phyloP scores from a whole-genome alignment of 2,888 invertebrate species.

The Apotomis betuletana region DNA sequence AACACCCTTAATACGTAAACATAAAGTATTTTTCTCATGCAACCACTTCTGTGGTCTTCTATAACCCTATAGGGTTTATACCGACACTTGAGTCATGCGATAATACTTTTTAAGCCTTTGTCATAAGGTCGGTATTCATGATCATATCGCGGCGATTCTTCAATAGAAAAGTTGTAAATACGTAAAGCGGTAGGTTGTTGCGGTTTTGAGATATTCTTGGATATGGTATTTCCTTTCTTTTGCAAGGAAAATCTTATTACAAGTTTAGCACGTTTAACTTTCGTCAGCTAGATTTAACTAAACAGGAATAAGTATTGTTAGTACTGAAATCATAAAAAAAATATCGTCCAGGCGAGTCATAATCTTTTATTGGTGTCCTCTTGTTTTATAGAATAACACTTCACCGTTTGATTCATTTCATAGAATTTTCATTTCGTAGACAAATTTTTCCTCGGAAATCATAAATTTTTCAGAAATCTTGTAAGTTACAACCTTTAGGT shows the following conservation, averaged over 20 bases:
- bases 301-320: no score
- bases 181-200: constrained; percentile 11
- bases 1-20: background rate
- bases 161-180: constrained; percentile 8
- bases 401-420: no score
- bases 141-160: background rate
- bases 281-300: no score
- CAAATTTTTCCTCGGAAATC: no score
- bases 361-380: no score
- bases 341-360: no score
- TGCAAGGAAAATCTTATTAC: background rate
- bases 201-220: constrained; percentile 12
- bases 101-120: background rate
- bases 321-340: no score
- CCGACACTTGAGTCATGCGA: background rate
- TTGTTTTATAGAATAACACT: no score
- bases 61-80: background rate
- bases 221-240: background rate
- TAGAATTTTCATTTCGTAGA: no score
- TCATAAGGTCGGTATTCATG: background rate
- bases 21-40: background rate
- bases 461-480: no score
- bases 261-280: no score
- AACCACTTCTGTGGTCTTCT: background rate
- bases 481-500: no score